Base-by-base conservation (phyloP, 2,113 vertebrate genomes). In the Ardeotis arabs region DNA sequence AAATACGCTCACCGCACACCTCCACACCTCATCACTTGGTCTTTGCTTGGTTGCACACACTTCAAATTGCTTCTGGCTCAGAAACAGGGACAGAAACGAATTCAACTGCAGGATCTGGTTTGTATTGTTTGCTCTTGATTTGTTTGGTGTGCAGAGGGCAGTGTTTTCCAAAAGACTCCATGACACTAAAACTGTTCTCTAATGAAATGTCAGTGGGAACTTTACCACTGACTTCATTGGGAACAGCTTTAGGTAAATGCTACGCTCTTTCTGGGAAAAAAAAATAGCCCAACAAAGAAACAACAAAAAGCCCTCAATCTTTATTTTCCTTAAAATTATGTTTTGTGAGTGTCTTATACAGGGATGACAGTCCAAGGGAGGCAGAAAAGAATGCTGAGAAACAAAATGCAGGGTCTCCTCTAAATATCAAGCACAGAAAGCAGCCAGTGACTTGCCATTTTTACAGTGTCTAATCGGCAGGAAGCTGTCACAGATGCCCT, bases 401-500 rank as follows among this genome's bases (percentile, higher is more conserved):
- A 90, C 4, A 1, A 81, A 85, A 89, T 69, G n/a, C 22, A 7
- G 77, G 62, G 18, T 70, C 29, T 89, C 29, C 50, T 77, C 60
- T 88, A 67, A 89, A 90, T 74, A 55, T 27, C 59, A 95, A 87
- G 81, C 3, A 1, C 31, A 50, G 79, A 75, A 92, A 80, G 20
- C 47, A 91, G 22, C 20, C 72, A 94, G 37, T 50, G 60, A 78
- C 67, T 83, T 86, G 80, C 64, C 88, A 68, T 86, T 82, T 91
- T 93, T 68, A 68, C 60, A 85, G 66, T 3, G n/a, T 53, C 33
- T 62, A 91, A 68, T 47, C 4, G 6, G 8, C 59, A 80, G 64
- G 84, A 91, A 77, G 47, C 79, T 80, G 39, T 80, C 90, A 63
- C 82, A 73, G 55, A 94, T 83, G 77, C 80, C 82, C 75, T 76